Evolutionary conservation across 2,888 invertebrate genomes (phyloP).

Genomic region (Drosophila kokeensis): DNA sequence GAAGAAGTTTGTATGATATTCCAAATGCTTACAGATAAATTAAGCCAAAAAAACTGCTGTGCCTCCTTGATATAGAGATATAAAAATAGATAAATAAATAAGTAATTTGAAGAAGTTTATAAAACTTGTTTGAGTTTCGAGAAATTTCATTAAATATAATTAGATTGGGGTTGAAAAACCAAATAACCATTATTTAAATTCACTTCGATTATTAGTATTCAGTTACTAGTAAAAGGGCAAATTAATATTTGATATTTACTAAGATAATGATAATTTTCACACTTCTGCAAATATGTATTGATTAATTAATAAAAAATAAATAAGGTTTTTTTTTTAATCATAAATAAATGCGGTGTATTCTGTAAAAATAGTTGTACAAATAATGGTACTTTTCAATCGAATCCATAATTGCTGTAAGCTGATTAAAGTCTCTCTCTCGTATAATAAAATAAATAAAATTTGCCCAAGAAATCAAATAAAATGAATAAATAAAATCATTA

Average conservation of each 20-base stretch:
- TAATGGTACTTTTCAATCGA: neutral
- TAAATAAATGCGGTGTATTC: neutral
- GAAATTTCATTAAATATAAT: neutral
- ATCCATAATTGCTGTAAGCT: conserved; percentile 1
- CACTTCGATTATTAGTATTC: neutral
- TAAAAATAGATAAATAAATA: neutral
- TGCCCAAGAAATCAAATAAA: neutral
- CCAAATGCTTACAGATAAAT: neutral
- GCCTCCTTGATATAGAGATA: too few species aligned
- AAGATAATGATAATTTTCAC: neutral
- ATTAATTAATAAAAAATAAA: too few species aligned
- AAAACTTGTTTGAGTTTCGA: neutral
- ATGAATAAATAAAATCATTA: neutral
- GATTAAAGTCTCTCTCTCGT: conserved; percentile 7
- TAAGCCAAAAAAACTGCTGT: neutral
- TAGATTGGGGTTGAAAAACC: neutral
- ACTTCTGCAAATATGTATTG: neutral
- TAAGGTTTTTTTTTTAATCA: neutral
- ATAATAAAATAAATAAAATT: too few species aligned
- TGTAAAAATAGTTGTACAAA: neutral
- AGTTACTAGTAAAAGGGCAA: neutral
- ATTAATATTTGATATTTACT: neutral
- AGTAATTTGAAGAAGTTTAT: neutral
- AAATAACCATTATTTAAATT: neutral
- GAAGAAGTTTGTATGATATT: neutral